Percentiles rank a stretch among this genome's conserved stretches.
Evolutionary conservation across 2,113 vertebrate genomes (phyloP).

Genomic region (Formicarius rufipectus): DNA sequence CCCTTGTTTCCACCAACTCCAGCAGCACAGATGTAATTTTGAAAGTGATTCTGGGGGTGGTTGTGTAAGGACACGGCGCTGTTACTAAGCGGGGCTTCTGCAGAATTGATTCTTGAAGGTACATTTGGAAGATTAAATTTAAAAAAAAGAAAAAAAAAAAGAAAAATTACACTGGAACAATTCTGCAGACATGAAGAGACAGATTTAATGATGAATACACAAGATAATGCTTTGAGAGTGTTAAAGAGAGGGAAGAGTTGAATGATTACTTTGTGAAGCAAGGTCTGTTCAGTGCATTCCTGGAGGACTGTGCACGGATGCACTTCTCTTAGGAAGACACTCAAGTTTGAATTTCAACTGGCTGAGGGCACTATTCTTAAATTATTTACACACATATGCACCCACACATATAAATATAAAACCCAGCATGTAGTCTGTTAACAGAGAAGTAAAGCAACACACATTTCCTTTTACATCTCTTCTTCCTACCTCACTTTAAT

Average conservation of each 20-base stretch:
- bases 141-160: no score
- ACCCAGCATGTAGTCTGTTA: not conserved
- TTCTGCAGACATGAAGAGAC: slow-evolving; percentile 16
- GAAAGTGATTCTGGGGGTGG: not conserved
- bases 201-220: slow-evolving; percentile 20
- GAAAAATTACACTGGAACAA: not conserved
- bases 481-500: not conserved
- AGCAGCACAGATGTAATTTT: not conserved
- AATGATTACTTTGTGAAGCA: slow-evolving; percentile 24
- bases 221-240: slow-evolving; percentile 30
- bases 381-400: not conserved
- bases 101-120: not conserved
- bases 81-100: not conserved
- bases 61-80: not conserved
- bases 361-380: slow-evolving; percentile 29
- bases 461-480: not conserved
- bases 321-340: not conserved
- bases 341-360: slow-evolving; percentile 15
- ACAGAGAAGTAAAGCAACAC: not conserved
- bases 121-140: slow-evolving; percentile 43
- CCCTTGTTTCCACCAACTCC: not conserved
- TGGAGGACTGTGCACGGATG: not conserved
- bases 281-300: not conserved
- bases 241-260: not conserved
- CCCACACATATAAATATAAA: not conserved